phyloP scores from a whole-genome alignment of 1,140 invertebrate species.

The Drosophila sp. region DNA sequence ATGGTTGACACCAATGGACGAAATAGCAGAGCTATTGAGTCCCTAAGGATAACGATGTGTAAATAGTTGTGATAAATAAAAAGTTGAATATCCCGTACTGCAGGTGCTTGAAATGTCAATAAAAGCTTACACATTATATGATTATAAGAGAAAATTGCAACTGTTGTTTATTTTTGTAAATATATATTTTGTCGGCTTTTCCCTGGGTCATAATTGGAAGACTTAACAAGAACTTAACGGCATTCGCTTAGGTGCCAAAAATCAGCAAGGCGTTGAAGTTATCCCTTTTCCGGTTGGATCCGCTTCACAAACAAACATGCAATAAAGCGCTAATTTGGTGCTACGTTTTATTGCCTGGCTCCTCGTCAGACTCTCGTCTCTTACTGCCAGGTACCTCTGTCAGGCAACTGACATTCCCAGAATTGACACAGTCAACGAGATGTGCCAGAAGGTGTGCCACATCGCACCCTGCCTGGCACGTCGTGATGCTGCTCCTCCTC shows the following conservation, averaged over 20 bases:
- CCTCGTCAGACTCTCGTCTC: not conserved
- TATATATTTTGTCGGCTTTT: slow-evolving; percentile 15
- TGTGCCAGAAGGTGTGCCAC: slow-evolving; percentile 67
- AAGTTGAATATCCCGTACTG: slow-evolving; percentile 25
- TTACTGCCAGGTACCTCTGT: not conserved
- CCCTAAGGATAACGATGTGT: slow-evolving; percentile 64
- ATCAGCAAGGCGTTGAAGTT: slow-evolving; percentile 13
- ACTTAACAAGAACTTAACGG: slow-evolving; percentile 74
- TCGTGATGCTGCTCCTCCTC: not conserved
- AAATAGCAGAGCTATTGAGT: slow-evolving; percentile 71
- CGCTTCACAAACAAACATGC: slow-evolving; percentile 71
- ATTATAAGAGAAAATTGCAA: slow-evolving; percentile 34
- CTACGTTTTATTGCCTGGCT: slow-evolving; percentile 71
- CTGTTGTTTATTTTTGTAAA: slow-evolving; percentile 17
- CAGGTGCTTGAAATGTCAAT: slow-evolving; percentile 69
- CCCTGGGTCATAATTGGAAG: slow-evolving; percentile 33
- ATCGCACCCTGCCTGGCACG: slow-evolving; percentile 63
- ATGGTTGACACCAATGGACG: slow-evolving; percentile 45
- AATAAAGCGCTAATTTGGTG: slow-evolving; percentile 79
- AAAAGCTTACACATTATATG: slow-evolving; percentile 62
- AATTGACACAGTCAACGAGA: slow-evolving; percentile 72
- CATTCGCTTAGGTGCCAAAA: slow-evolving; percentile 34
- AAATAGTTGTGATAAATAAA: slow-evolving; percentile 74
- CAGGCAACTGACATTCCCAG: slow-evolving; percentile 54
- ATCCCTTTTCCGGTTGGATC: slow-evolving; percentile 46